phyloP scores from a whole-genome alignment of 2,888 invertebrate genomes.

The Labia minor region DNA sequence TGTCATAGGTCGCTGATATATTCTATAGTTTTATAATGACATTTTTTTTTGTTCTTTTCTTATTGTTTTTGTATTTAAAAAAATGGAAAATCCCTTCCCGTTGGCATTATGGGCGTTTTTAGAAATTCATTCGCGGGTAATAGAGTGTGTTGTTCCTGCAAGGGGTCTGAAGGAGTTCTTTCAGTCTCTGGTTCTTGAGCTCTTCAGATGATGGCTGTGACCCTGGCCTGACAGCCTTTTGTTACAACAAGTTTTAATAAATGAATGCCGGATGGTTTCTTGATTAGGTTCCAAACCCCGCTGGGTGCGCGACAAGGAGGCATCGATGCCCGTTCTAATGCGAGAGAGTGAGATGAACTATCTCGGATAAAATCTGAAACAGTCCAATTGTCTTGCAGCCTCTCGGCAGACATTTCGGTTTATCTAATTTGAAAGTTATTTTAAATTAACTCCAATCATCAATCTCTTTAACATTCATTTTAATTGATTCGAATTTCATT shows the following conservation, averaged over 20 bases:
- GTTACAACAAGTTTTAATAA: slow-evolving; percentile 13
- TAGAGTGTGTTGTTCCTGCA: too few species aligned
- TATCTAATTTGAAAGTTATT: slow-evolving; percentile 13
- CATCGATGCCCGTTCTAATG: not conserved
- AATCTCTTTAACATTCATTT: slow-evolving; percentile 13
- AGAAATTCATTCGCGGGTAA: too few species aligned
- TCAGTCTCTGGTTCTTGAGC: not conserved
- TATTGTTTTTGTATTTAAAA: too few species aligned
- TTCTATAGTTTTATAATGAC: too few species aligned
- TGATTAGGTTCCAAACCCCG: slow-evolving; percentile 13
- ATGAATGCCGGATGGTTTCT: slow-evolving; percentile 13
- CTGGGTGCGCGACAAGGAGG: not conserved
- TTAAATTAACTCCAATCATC: slow-evolving; percentile 13
- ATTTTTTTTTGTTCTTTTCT: too few species aligned
- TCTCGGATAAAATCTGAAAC: slow-evolving; percentile 1
- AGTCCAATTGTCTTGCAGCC: slow-evolving; percentile 13
- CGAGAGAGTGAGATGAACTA: not conserved
- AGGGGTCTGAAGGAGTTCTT: too few species aligned
- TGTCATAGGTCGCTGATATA: too few species aligned
- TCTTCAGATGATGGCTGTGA: slow-evolving; percentile 2
- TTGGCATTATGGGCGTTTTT: too few species aligned
- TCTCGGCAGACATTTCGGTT: not conserved
- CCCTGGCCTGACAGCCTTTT: slow-evolving; percentile 13
- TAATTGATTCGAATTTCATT: slow-evolving; percentile 13
- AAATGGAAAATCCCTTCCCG: too few species aligned